Percentiles rank a stretch among this genome's conserved stretches.
These are phyloP conservation scores for Hartigia nigra DNA, from an alignment of 2,888 invertebrate genomes.

Conservation along the genomic window DNA sequence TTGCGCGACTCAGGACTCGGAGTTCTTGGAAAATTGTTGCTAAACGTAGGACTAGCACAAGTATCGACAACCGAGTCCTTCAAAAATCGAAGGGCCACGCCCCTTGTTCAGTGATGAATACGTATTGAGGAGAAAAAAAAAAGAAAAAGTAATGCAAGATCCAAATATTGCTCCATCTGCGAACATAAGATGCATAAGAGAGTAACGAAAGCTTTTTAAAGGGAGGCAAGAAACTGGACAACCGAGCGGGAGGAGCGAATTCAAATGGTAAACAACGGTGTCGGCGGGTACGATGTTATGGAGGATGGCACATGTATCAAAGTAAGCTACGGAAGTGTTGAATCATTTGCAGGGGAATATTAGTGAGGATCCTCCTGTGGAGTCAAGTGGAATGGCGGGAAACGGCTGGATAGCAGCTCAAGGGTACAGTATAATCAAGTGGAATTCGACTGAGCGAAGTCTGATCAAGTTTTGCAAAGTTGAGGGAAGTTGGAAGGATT, in stretches of 20 bases:
- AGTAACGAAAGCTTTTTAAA: background rate
- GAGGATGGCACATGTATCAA: background rate
- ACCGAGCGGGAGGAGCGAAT: background rate
- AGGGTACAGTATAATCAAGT: background rate
- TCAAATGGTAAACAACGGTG: background rate
- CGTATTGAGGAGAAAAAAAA: background rate
- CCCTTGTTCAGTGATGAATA: background rate
- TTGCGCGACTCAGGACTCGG: background rate
- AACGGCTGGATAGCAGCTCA: background rate
- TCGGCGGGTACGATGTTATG: background rate
- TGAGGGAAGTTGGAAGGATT: background rate
- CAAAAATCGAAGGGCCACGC: background rate
- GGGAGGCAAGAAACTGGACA: background rate
- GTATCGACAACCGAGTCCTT: background rate
- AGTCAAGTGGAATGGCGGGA: background rate
- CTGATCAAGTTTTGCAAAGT: background rate
- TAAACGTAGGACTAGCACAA: background rate
- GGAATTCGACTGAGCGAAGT: constrained; percentile 5
- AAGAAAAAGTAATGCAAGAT: background rate
- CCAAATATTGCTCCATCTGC: background rate
- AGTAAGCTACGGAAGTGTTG: background rate
- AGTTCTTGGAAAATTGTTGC: background rate
- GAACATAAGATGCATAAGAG: background rate
- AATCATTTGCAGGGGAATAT: background rate
- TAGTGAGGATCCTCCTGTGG: background rate